Base-by-base conservation (phyloP, 2,888 invertebrate species). In the Aethes cnicana region DNA sequence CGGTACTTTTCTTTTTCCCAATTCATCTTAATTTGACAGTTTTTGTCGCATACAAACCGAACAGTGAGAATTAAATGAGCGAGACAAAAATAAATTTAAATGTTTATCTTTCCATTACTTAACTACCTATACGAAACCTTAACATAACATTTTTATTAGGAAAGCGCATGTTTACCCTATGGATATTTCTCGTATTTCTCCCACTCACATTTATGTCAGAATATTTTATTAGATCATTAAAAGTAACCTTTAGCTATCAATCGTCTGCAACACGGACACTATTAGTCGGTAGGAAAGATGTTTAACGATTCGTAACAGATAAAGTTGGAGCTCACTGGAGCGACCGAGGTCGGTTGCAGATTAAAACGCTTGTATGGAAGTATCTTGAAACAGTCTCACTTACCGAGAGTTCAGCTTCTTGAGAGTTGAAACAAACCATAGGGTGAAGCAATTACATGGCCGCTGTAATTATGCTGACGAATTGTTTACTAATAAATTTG, bases 231-330 rank as follows among this genome's bases (percentile, higher is more conserved):
- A n/a, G 23, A 30, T 9, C 4, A 11, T 28, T 43, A 21, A 17
- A 33, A 23, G 11, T 23, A 20, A 4, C 33, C 33, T 23, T 4
- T 6, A 17, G 23, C 26, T 18, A 35, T 26, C 46, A 35, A 35
- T 44, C 12, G 6, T 6, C 35, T 46, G 9, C 26, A 46, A 46
- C 8, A 26, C 8, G 17, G 26, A 18, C 6, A 18, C 16, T 16
- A 26, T 21, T 20, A 32, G 17, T 12, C 1, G 12, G 8, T 17
- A 33, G 41, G 33, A 42, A 41, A 48, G 25, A 48, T 28, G 47
- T 30, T 47, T 14, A 47, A 47, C 37, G 17, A 30, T 28, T 47
- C 47, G 39, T 3, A 25, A 17, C 37, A 47, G 36, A 28, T 47
- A 20, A 37, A 47, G 37, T 47, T 30, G 20, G 26, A 8, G 12